Evolutionary conservation across 2,113 vertebrate species (phyloP).

Genomic region (Hippocampus comes): DNA sequence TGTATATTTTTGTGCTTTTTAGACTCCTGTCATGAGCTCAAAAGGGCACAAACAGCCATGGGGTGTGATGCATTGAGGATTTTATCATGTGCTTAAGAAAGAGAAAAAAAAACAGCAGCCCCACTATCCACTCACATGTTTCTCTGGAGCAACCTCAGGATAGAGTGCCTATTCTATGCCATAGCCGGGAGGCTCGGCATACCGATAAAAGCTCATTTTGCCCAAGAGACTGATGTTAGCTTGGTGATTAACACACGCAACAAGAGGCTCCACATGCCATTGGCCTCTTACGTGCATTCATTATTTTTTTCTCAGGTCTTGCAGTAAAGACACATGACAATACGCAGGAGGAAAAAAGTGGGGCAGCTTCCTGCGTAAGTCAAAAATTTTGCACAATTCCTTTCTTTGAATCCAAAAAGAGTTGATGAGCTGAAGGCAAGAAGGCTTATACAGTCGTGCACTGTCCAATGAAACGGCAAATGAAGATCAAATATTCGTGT

Average conservation of each 20-base stretch:
- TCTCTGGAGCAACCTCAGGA: conserved; percentile 4
- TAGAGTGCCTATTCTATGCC: not conserved
- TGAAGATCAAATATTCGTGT: not conserved
- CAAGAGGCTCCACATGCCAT: not conserved
- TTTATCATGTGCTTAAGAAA: conserved; percentile 27
- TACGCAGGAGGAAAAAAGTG: not conserved
- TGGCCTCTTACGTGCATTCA: not conserved
- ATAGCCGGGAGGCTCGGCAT: too few species aligned
- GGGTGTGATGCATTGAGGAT: conserved; percentile 12
- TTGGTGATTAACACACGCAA: conserved; percentile 1
- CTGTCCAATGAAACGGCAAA: too few species aligned
- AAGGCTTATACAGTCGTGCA: too few species aligned
- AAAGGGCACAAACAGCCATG: conserved; percentile 4
- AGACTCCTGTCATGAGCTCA: conserved; percentile 32
- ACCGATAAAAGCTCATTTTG: conserved; percentile 4
- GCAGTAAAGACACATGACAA: not conserved
- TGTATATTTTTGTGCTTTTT: conserved; percentile 5
- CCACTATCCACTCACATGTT: conserved; percentile 33
- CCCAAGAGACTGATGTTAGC: not conserved
- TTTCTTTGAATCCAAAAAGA: too few species aligned
- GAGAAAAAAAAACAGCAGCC: conserved; percentile 11
- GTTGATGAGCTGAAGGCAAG: too few species aligned
- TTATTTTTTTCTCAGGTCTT: not conserved
- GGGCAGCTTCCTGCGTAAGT: not conserved
- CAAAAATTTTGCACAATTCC: not conserved